phyloP scores from a whole-genome alignment of 2,113 vertebrate genomes.

The Spilogale gracilis region DNA sequence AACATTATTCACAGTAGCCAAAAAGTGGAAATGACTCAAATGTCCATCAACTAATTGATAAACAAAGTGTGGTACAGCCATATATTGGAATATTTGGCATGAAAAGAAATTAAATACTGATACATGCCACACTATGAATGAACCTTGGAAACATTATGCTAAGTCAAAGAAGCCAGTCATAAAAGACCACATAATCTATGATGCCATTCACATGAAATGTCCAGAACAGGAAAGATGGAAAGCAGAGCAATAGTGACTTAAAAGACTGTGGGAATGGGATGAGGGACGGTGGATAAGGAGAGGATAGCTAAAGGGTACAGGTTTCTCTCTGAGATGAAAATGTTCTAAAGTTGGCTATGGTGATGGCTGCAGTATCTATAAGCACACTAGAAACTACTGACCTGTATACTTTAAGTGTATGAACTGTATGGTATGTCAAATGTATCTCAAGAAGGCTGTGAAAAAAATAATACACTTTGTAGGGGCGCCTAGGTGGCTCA shows the following conservation, averaged over 20 bases:
- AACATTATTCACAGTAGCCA: background rate
- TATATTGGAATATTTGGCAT: background rate
- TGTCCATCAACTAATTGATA: background rate
- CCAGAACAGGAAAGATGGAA: background rate
- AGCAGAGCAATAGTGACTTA: background rate
- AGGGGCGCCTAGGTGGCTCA: background rate
- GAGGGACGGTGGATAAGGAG: background rate
- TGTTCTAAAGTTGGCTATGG: background rate
- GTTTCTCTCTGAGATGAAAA: constrained; percentile 37
- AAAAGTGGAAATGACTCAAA: constrained; percentile 31
- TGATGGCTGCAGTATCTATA: background rate
- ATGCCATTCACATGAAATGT: constrained; percentile 23
- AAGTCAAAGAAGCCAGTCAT: constrained; percentile 38
- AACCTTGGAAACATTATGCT: background rate
- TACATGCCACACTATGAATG: background rate
- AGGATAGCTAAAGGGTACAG: background rate
- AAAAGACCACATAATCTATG: background rate
- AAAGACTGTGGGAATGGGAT: background rate
- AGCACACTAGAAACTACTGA: background rate
- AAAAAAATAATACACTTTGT: background rate
- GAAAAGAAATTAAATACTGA: constrained; percentile 15
- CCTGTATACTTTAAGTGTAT: background rate
- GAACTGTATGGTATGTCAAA: background rate
- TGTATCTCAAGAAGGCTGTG: background rate
- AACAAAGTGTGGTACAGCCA: background rate